Percentiles rank a stretch among this genome's conserved stretches.
Evolutionary conservation across 2,113 vertebrate genomes (phyloP).

Genomic region (Accipiter cooperii): DNA sequence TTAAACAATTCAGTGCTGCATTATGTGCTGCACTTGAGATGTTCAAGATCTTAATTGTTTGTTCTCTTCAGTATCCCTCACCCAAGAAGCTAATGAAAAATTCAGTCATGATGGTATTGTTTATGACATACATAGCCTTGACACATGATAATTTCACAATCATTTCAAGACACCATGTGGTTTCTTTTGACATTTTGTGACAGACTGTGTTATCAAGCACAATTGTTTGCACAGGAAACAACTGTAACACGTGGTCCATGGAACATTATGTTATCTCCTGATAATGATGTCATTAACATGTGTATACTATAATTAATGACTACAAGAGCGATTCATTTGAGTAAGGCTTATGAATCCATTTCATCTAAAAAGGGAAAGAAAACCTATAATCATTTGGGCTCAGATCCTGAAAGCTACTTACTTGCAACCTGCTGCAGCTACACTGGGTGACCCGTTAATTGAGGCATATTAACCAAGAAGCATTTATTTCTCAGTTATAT

Average conservation of each 20-base stretch:
- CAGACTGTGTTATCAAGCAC: constrained; percentile 54
- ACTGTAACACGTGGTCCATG: constrained; percentile 36
- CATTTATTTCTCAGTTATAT: constrained; percentile 54
- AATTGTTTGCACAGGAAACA: constrained; percentile 65
- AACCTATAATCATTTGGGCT: constrained; percentile 55
- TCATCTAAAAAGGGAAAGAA: constrained; percentile 54
- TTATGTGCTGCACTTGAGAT: background rate
- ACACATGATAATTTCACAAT: constrained; percentile 61
- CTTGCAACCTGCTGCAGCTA: constrained; percentile 48
- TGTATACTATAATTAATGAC: constrained; percentile 68
- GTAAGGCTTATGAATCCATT: constrained; percentile 53
- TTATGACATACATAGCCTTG: constrained; percentile 42
- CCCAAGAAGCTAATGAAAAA: constrained; percentile 24
- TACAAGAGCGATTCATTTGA: constrained; percentile 43
- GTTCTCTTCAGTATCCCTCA: background rate
- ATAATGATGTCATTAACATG: constrained; percentile 67
- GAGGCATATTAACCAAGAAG: constrained; percentile 45
- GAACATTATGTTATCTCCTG: constrained; percentile 60
- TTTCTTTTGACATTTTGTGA: constrained; percentile 58
- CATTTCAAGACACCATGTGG: constrained; percentile 44
- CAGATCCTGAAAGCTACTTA: constrained; percentile 52
- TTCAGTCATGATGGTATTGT: constrained; percentile 35
- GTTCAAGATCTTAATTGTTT: constrained; percentile 20
- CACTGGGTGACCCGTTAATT: constrained; percentile 42
- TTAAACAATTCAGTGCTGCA: background rate